Conservation (phyloP, 2,888 invertebrate species). For the Brassicogethes aeneus region DNA sequence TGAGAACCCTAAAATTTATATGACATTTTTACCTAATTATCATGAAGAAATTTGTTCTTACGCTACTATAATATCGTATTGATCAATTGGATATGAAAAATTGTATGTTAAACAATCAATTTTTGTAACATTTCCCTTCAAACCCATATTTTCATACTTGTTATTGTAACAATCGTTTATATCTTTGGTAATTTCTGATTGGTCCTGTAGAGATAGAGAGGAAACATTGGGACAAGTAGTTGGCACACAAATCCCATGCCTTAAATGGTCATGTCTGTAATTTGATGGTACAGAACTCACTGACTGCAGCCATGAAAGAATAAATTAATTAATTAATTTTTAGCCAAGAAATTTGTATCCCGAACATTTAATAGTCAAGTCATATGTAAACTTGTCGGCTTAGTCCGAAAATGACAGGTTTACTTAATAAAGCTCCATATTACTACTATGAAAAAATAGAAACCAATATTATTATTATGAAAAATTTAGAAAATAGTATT, state of each 20-base stretch:
- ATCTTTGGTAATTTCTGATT: constrained; percentile 3
- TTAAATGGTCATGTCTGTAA: constrained; percentile 21
- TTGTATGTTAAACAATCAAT: constrained; percentile 17
- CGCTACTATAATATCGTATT: constrained; percentile 18
- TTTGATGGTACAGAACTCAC: too few species aligned
- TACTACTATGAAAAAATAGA: too few species aligned
- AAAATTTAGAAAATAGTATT: too few species aligned
- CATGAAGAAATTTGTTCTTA: constrained; percentile 15
- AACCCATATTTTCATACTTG: constrained; percentile 9
- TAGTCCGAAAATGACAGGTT: too few species aligned
- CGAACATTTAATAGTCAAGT: too few species aligned
- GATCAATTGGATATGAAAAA: constrained; percentile 11
- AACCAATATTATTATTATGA: too few species aligned
- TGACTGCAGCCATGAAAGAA: too few species aligned
- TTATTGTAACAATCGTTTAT: constrained; percentile 19
- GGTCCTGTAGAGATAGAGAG: background rate
- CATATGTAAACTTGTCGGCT: too few species aligned
- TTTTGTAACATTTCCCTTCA: constrained; percentile 9
- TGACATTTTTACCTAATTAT: too few species aligned
- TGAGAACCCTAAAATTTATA: constrained; percentile 12
- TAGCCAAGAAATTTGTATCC: too few species aligned
- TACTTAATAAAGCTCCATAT: too few species aligned
- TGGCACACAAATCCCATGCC: constrained; percentile 22
- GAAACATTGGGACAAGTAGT: constrained; percentile 20
- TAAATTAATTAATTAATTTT: too few species aligned